Evolutionary conservation across 2,113 vertebrate genomes (phyloP), one percentile per base, ranked within the genome.

Genomic region (Scomber japonicus): DNA sequence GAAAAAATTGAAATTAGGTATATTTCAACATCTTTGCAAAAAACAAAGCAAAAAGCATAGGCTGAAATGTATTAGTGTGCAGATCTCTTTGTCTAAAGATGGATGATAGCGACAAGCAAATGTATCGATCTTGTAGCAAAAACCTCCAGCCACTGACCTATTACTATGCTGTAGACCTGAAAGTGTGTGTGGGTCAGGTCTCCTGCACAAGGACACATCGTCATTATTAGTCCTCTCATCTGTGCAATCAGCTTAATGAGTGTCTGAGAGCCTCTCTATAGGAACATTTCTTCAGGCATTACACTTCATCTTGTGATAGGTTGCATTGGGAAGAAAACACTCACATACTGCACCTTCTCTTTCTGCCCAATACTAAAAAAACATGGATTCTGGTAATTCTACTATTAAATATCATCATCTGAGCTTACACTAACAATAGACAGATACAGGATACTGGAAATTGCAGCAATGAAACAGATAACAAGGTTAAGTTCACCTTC

Each of bases 171-270:
- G 19, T 30, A 12, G n/a, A 48, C 50, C 12, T 21, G 21, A 6
- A 24, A 9, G 31, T 35, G 31, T 35, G 64, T 46, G 27, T 12
- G 3, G 61, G 17, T 61, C 44, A 49, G 65, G 69, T 74, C 72
- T 62, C 14, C 24, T 19, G n/a, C 44, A 78, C 65, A 78, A 78
- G 81, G 81, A 70, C 78, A 65, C 63, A 13, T 9, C 66, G 63
- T 74, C 71, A 61, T 78, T 53, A 60, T 72, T 17, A 61, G 11
- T 71, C 30, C 61, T 72, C 65, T 53, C 53, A 68, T 65, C 74
- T 59, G 50, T 66, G 35, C 71, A 71, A 75, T 85, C 76, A 84
- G 55, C 27, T 57, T 49, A 61, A 44, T 71, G 51, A 54, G 49
- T 63, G 30, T 57, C 24, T 21, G 9, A 49, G 27, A 73, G 17